Percentiles rank a stretch among this genome's conserved stretches.
Conservation (phyloP, 2,113 vertebrate species). For the Grammomys dolichurus region DNA sequence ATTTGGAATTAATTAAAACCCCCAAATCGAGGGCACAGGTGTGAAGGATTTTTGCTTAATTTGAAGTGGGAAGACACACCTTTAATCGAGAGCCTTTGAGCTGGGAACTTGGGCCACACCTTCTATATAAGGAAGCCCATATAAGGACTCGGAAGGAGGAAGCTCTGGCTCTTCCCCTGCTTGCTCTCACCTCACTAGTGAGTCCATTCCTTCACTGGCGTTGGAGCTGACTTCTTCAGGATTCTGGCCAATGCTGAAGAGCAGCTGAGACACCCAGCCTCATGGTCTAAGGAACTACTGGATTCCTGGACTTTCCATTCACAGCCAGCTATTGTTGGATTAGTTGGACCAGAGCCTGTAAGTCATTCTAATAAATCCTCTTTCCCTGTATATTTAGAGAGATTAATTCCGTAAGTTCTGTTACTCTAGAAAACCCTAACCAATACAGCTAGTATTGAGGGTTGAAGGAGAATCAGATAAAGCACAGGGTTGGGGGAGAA, state of each 20-base stretch:
- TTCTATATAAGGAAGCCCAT: background rate
- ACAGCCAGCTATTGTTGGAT: background rate
- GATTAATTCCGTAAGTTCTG: background rate
- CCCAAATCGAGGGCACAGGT: background rate
- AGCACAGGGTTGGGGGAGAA: background rate
- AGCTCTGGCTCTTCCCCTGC: background rate
- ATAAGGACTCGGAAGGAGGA: background rate
- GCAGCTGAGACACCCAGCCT: background rate
- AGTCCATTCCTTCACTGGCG: background rate
- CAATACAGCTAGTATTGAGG: background rate
- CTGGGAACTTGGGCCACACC: background rate
- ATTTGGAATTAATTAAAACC: background rate
- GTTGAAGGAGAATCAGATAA: background rate
- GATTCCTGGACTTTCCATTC: background rate
- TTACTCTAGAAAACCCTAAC: background rate
- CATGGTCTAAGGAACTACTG: background rate
- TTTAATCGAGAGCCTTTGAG: background rate
- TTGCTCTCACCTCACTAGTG: background rate
- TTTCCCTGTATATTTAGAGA: too few species aligned
- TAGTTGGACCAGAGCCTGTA: background rate
- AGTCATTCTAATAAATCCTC: background rate
- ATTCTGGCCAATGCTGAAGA: background rate
- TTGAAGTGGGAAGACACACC: background rate
- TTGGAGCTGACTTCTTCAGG: too few species aligned
- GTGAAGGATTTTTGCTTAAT: background rate